These are phyloP conservation scores for Smutsia gigantea DNA, from an alignment of 2,797 vertebrate species.

Conservation along the genomic window DNA sequence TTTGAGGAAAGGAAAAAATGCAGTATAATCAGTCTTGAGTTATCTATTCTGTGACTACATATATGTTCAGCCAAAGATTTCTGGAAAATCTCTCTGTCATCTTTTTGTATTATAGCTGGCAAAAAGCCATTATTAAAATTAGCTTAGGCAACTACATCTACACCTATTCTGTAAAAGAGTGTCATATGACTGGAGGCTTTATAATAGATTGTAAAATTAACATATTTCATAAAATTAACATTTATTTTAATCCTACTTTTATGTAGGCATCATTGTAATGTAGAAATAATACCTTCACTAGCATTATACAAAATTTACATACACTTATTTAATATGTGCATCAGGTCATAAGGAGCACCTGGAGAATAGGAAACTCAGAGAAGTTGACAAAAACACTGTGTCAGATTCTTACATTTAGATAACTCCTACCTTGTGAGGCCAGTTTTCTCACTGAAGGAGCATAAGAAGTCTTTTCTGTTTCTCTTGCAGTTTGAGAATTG, in stretches of 20 bases:
- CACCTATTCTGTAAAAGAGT: not conserved
- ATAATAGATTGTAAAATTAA: constrained; percentile 13
- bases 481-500: not conserved
- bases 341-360: not conserved
- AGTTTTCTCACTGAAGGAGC: not conserved
- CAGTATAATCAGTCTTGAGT: not conserved
- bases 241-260: constrained; percentile 20
- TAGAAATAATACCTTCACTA: not conserved
- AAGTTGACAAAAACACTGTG: not conserved
- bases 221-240: not conserved
- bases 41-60: not conserved
- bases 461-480: not conserved
- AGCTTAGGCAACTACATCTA: not conserved
- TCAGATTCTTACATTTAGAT: not conserved
- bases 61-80: constrained; percentile 30
- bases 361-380: not conserved
- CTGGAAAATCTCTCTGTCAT: not conserved
- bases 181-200: not conserved
- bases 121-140: constrained; percentile 33
- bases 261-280: not conserved
- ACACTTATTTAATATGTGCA: not conserved
- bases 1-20: not conserved
- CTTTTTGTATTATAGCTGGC: not conserved
- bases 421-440: not conserved
- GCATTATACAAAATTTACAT: not conserved